These are phyloP conservation scores for Columbina picui DNA, from an alignment of 2,113 vertebrate genomes.

Conservation along the genomic window DNA sequence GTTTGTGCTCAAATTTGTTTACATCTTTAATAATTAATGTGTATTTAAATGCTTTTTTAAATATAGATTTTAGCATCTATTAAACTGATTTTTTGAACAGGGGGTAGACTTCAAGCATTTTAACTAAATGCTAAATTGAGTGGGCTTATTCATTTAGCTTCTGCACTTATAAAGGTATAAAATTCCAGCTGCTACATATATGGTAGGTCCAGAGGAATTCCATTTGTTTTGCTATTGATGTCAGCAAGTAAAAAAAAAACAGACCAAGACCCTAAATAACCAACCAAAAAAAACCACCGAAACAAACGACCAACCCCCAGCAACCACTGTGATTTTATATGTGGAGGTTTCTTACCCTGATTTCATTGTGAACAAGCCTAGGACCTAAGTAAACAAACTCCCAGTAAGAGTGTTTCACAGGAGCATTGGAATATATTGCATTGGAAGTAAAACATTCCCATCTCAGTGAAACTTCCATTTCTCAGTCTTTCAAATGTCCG, in stretches of 20 bases:
- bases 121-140: not conserved
- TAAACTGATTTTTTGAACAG: not conserved
- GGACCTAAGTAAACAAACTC: not conserved
- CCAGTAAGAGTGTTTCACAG: not conserved
- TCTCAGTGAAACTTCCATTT: not conserved
- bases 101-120: not conserved
- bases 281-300: no score
- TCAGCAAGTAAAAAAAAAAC: not conserved
- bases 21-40: not conserved
- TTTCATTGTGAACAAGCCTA: not conserved
- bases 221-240: not conserved
- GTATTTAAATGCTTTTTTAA: not conserved
- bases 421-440: not conserved
- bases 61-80: not conserved
- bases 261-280: no score
- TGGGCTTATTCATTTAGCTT: not conserved
- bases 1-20: not conserved
- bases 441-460: not conserved
- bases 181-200: not conserved
- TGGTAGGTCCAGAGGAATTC: not conserved
- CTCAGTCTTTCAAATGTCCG: not conserved
- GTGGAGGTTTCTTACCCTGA: not conserved
- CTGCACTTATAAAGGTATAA: not conserved
- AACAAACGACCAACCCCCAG: rapidly evolving
- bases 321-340: rapidly evolving